Percentiles rank a stretch among this genome's conserved stretches.
Conservation (phyloP, 2,888 invertebrate species). For the Altica lythri region DNA sequence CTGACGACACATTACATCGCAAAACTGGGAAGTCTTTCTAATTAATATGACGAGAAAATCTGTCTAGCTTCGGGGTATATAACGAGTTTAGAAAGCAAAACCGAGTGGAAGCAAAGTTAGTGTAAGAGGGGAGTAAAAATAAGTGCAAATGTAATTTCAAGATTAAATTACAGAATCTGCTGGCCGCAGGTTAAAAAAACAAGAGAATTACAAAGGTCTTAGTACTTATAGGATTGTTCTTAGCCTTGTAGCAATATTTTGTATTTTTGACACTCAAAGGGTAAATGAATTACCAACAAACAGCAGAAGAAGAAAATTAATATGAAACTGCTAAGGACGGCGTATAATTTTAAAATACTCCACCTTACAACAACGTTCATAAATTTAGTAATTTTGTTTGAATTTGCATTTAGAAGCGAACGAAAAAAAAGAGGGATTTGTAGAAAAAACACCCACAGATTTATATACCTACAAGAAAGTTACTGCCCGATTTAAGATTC, state of each 20-base stretch:
- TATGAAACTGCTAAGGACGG: neutral
- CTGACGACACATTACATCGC: slow-evolving; percentile 21
- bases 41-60: slow-evolving; percentile 50
- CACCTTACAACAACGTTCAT: neutral
- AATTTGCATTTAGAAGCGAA: neutral
- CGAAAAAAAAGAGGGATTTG: slow-evolving; percentile 21
- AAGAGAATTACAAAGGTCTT: slow-evolving; percentile 34
- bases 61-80: slow-evolving; percentile 45
- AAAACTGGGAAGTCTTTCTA: slow-evolving; percentile 44
- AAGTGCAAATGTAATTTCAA: slow-evolving; percentile 65
- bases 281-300: neutral
- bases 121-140: slow-evolving; percentile 55
- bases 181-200: slow-evolving; percentile 44
- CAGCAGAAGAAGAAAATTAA: neutral
- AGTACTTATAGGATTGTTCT: neutral
- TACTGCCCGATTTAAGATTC: too few species aligned
- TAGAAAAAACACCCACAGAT: slow-evolving; percentile 20
- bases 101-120: slow-evolving; percentile 38
- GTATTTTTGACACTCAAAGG: too few species aligned
- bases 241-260: too few species aligned
- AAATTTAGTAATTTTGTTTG: slow-evolving; percentile 3
- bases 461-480: too few species aligned
- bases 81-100: slow-evolving; percentile 45
- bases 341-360: neutral
- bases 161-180: slow-evolving; percentile 58